Evolutionary conservation across 2,113 vertebrate species (phyloP).

Genomic region (Prochilodus magdalenae): DNA sequence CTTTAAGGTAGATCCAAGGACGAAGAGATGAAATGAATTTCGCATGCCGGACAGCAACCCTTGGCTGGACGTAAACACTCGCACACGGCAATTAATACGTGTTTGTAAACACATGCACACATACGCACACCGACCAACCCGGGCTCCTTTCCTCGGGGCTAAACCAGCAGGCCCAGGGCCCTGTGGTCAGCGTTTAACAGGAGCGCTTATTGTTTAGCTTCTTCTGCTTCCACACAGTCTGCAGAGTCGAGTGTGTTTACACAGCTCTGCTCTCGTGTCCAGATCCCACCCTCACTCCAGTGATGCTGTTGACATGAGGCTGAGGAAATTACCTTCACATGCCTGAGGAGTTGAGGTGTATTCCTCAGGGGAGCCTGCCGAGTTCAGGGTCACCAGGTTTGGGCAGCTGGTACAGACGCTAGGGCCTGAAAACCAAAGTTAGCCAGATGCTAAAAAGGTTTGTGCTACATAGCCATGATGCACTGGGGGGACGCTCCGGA

Average conservation of each 20-base stretch:
- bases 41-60: conserved; percentile 46
- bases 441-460: no score
- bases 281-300: conserved; percentile 14
- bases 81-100: background rate
- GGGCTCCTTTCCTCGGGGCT: background rate
- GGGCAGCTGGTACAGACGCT: background rate
- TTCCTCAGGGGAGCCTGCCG: conserved; percentile 5
- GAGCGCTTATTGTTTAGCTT: conserved; percentile 44
- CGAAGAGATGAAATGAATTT: conserved; percentile 36
- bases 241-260: conserved; percentile 47
- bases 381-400: conserved; percentile 27
- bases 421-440: background rate
- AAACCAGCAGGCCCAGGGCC: background rate
- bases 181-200: conserved; percentile 31
- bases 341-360: conserved; percentile 47
- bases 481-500: no score
- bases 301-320: conserved; percentile 46
- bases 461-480: no score
- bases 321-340: conserved; percentile 47
- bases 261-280: conserved; percentile 39
- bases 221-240: conserved; percentile 42
- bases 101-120: conserved; percentile 25
- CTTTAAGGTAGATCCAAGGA: conserved; percentile 25
- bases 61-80: conserved; percentile 35
- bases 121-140: conserved; percentile 19